phyloP scores from a whole-genome alignment of 2,888 invertebrate species.

The Lamellibrachia satsuma region DNA sequence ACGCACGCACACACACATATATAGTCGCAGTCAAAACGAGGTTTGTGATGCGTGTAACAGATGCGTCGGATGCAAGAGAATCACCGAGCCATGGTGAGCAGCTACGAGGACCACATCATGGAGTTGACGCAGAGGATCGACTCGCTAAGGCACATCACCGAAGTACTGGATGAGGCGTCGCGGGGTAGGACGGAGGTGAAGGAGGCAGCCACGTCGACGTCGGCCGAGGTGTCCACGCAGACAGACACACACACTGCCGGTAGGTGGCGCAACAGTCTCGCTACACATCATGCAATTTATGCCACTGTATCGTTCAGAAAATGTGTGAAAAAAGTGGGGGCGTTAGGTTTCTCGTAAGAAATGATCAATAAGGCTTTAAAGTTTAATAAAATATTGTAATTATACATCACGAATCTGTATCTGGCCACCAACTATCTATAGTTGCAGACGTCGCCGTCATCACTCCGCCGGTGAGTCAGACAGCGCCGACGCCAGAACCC shows the following conservation, averaged over 20 bases:
- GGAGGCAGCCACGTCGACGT: constrained; percentile 33
- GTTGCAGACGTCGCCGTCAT: neutral
- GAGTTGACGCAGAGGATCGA: constrained; percentile 61
- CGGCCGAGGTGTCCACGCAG: neutral
- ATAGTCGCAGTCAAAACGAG: neutral
- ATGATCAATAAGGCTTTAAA: too few relatives aligned
- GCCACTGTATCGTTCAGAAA: too few relatives aligned
- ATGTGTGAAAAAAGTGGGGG: too few relatives aligned
- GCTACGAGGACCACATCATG: constrained; percentile 58
- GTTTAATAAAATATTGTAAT: too few relatives aligned
- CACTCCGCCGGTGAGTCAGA: neutral
- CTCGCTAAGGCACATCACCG: constrained; percentile 56
- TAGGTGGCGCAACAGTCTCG: neutral
- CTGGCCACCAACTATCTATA: neutral
- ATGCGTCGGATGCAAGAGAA: constrained; percentile 60
- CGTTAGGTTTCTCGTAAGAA: too few relatives aligned
- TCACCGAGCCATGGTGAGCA: constrained; percentile 54
- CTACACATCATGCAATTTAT: too few relatives aligned
- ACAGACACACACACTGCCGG: neutral
- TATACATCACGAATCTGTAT: neutral
- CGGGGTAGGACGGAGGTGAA: constrained; percentile 38
- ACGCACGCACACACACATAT: too few relatives aligned
- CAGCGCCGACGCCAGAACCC: neutral
- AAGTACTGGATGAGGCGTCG: constrained; percentile 59
- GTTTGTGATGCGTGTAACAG: constrained; percentile 38